phyloP scores from a whole-genome alignment of 2,797 vertebrate species.

The Phoeniculus purpureus region DNA sequence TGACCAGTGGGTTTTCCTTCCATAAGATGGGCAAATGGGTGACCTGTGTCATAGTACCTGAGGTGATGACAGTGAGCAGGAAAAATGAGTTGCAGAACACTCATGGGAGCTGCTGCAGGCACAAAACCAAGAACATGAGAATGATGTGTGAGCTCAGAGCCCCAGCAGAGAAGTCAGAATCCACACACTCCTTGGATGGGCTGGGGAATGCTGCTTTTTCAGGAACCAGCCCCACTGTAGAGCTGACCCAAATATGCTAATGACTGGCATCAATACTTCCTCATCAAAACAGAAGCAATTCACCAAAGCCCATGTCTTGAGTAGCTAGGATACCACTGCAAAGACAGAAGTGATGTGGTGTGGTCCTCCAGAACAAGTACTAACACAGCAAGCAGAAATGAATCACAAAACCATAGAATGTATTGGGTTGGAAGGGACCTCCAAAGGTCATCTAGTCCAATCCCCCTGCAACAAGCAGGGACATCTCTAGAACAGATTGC shows the following conservation, averaged over 20 bases:
- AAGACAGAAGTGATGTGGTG: not conserved
- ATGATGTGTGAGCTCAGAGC: not conserved
- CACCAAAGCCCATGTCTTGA: not conserved
- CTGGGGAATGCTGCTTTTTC: not conserved
- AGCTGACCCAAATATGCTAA: not conserved
- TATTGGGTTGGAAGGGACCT: too few species aligned
- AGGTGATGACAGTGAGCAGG: not conserved
- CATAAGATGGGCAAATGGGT: not conserved
- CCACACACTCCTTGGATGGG: not conserved
- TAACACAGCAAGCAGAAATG: not conserved
- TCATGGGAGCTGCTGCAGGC: not conserved
- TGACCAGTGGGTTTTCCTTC: not conserved
- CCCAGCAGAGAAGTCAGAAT: not conserved
- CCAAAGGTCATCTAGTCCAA: too few species aligned
- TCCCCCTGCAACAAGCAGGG: too few species aligned
- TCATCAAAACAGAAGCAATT: not conserved
- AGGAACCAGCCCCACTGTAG: not conserved
- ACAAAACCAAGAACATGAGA: not conserved
- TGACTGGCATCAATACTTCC: not conserved
- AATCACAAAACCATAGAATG: not conserved
- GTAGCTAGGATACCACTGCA: not conserved
- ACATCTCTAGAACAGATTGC: not conserved
- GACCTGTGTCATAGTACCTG: not conserved
- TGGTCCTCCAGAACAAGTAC: not conserved
- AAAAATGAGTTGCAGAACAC: not conserved